phyloP scores from a whole-genome alignment of 2,797 vertebrate species.

The Dicrostonyx torquatus region DNA sequence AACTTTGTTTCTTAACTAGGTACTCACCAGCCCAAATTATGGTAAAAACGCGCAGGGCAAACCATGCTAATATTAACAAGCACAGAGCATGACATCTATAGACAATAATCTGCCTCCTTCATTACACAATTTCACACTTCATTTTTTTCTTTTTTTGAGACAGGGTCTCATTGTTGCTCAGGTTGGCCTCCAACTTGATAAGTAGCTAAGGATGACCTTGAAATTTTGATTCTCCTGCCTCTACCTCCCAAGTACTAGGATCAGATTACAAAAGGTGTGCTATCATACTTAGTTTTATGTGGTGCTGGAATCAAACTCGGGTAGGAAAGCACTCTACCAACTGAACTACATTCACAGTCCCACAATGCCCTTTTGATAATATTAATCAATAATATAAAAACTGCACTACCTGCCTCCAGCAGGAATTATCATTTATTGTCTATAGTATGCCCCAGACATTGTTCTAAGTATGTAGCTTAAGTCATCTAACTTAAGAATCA shows the following conservation, averaged over 20 bases:
- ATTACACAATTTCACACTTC: neutral
- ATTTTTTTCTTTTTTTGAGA: neutral
- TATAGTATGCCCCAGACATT: neutral
- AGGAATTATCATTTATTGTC: neutral
- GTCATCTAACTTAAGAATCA: neutral
- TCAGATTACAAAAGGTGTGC: neutral
- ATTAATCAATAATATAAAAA: neutral
- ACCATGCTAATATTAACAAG: neutral
- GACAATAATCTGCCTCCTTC: neutral
- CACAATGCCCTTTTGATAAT: neutral
- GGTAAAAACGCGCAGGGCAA: neutral
- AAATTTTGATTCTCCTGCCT: neutral
- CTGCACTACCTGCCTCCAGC: neutral
- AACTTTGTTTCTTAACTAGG: constrained; percentile 38
- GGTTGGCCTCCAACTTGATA: neutral
- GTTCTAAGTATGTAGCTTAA: neutral
- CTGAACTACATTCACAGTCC: neutral
- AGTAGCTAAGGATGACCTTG: neutral
- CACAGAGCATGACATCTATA: neutral
- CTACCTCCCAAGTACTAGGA: neutral
- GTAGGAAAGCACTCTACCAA: neutral
- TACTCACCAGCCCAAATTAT: constrained; percentile 8
- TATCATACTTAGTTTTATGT: neutral
- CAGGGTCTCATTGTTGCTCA: neutral
- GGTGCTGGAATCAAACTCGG: neutral